These are phyloP conservation scores for Metopolophium dirhodum DNA, from an alignment of 1,140 invertebrate species.

Conservation along the genomic window DNA sequence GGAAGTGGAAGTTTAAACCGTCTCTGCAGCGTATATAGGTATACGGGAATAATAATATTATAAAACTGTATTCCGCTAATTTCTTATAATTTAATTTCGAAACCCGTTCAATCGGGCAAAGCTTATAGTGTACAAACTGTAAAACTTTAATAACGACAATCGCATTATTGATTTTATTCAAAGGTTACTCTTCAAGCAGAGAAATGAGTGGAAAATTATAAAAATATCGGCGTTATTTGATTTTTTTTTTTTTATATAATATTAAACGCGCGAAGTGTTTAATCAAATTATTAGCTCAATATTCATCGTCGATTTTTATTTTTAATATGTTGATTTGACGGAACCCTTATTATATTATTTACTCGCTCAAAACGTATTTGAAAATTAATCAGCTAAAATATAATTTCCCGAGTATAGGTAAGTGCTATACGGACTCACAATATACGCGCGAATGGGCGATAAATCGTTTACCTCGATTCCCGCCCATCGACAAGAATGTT, in stretches of 20 bases:
- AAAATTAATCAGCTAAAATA: constrained; percentile 5
- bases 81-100: background rate
- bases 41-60: background rate
- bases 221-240: background rate
- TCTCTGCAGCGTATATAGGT: background rate
- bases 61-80: background rate
- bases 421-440: background rate
- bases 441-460: background rate
- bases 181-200: background rate
- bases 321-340: background rate
- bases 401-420: background rate
- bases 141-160: background rate
- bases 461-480: background rate
- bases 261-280: background rate
- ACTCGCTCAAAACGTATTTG: background rate
- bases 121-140: background rate
- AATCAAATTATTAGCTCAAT: background rate
- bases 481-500: background rate
- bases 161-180: background rate
- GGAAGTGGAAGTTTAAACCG: background rate
- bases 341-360: background rate
- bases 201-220: background rate
- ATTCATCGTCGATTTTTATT: background rate
- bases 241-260: background rate
- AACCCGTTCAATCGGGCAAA: background rate